These are phyloP conservation scores for Dermolepida albohirtum DNA, from an alignment of 2,888 invertebrate species.

Conservation along the genomic window DNA sequence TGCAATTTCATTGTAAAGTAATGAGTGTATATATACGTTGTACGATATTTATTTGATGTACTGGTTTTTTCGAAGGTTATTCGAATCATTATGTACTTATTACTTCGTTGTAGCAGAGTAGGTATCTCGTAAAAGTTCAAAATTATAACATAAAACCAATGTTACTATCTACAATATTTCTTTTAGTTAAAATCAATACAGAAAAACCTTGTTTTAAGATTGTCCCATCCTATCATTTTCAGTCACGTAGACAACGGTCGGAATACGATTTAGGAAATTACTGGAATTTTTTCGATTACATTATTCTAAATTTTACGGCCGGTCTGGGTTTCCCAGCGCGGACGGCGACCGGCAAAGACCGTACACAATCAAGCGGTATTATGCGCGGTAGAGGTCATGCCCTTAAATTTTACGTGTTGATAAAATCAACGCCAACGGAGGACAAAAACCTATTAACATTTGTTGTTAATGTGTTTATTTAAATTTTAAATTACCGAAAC, in stretches of 20 bases:
- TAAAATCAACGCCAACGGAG: neutral
- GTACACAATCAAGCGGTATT: conserved; percentile 8
- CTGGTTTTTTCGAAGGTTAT: conserved; percentile 33
- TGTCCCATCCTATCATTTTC: conserved; percentile 13
- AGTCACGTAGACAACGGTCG: conserved; percentile 22
- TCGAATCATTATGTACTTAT: conserved; percentile 16
- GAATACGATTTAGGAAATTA: conserved; percentile 37
- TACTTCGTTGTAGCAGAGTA: neutral
- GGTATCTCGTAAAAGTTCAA: too few relatives aligned
- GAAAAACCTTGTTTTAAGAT: neutral
- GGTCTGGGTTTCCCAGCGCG: conserved; percentile 22
- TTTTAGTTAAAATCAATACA: too few relatives aligned
- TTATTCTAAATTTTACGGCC: conserved; percentile 29
- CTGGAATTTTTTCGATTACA: conserved; percentile 37
- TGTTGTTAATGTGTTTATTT: too few relatives aligned
- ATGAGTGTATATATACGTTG: conserved; percentile 1
- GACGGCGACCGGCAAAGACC: neutral
- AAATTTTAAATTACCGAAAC: too few relatives aligned
- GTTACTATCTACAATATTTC: too few relatives aligned
- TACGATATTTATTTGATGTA: neutral
- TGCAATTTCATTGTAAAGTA: conserved; percentile 24
- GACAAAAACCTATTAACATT: too few relatives aligned
- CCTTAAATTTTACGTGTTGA: conserved; percentile 14
- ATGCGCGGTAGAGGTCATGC: conserved; percentile 19
- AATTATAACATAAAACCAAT: too few relatives aligned